phyloP scores from a whole-genome alignment of 2,113 vertebrate genomes.

The Tachycineta bicolor region DNA sequence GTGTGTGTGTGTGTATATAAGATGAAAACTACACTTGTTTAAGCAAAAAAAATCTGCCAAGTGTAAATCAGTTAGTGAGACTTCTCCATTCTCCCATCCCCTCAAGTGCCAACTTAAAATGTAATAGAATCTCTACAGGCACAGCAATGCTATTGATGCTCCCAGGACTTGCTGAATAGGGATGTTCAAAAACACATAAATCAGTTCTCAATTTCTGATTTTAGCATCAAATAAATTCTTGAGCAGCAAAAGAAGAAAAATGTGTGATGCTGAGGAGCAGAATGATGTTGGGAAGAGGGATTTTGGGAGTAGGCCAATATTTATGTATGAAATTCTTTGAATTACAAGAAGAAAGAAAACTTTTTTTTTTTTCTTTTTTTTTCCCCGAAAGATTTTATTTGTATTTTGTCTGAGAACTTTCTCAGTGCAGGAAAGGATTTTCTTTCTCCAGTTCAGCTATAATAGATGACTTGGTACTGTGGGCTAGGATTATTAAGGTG shows the following conservation, averaged over 20 bases:
- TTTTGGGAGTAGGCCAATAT: not conserved
- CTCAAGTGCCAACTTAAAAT: not conserved
- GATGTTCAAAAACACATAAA: not conserved
- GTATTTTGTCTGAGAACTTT: not conserved
- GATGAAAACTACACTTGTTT: not conserved
- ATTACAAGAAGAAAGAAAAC: fast-evolving
- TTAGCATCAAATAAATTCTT: not conserved
- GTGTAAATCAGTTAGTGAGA: not conserved
- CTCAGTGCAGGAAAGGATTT: not conserved
- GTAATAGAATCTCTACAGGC: not conserved
- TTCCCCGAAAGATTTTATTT: not conserved
- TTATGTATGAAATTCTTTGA: not conserved
- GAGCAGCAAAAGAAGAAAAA: not conserved
- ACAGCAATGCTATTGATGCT: not conserved
- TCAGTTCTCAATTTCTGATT: not conserved
- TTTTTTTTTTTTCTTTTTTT: not conserved
- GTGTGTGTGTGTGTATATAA: not conserved
- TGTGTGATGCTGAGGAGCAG: not conserved
- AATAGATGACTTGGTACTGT: not conserved
- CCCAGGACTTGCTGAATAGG: not conserved
- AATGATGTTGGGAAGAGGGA: not conserved
- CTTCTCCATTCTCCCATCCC: not conserved
- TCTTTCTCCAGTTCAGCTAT: not conserved
- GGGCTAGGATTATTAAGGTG: not conserved
- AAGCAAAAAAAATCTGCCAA: not conserved